Evolutionary conservation across 2,888 invertebrate genomes (phyloP), one percentile per base, ranked within the genome.

Genomic region (Nematopogon swammerdamellus): DNA sequence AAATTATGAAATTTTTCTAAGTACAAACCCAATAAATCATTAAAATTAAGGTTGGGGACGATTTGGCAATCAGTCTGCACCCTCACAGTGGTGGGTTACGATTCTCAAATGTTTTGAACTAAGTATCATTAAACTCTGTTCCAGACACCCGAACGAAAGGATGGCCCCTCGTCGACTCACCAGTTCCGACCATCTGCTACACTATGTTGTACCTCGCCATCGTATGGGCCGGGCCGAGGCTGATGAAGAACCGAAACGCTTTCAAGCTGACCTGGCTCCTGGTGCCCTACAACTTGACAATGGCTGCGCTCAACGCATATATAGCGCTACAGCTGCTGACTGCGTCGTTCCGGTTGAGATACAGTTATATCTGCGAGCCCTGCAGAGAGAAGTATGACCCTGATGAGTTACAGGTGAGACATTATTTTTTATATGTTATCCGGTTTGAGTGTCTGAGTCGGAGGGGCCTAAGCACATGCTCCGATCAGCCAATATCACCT

Each of bases 311-410:
- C 46, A 96, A 95, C 65, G 83, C 85, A 3, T 92, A 92, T 63
- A 96, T 96, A 65, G 89, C 90, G 49, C 68, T 86, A 52, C 88
- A 94, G 79, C 63, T 91, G 51, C 70, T 91, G 3, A 82, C 87
- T 17, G 89, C 90, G 2, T 87, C 91, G 3, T 86, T 85, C 51
- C 83, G 87, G 60, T 72, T 91, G 51, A 82, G 86, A 53, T 95
- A 95, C 65, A 92, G 89, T 65, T 91, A 91, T 64, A 85, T 91
- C 18, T 96, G 96, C 64, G 91, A 95, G 65, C 91, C 92, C 1
- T 91, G 93, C 57, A 82, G 87, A 54, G 87, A 89, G 58, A 84
- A 85, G 46, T 85, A 88, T 59, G 85, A 91, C 63, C 86, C 89
- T 0, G 87, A 91, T 63, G 92, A 95, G 65, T 63, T 94, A 52